Percentiles rank a stretch among this genome's conserved stretches.
Evolutionary conservation across 2,888 invertebrate genomes (phyloP).

Genomic region (Heliconius cydno): DNA sequence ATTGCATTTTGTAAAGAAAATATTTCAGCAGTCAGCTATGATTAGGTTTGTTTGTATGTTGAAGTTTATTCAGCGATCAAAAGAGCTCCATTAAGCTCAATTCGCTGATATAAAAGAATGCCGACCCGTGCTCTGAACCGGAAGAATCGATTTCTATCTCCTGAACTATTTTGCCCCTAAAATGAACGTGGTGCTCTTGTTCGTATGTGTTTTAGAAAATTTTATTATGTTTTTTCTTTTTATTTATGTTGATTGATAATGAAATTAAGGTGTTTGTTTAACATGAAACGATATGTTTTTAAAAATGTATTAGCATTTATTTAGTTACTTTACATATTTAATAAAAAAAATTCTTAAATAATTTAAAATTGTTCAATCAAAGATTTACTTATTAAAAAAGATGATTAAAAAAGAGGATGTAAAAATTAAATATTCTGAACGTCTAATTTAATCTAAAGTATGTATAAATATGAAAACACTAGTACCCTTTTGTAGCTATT

Average conservation of each 20-base stretch:
- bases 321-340: too few relatives aligned
- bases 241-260: background rate
- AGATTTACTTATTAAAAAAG: too few relatives aligned
- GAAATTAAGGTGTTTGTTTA: too few relatives aligned
- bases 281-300: too few relatives aligned
- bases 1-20: background rate
- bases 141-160: conserved; percentile 45
- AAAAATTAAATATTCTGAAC: background rate
- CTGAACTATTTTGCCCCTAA: conserved; percentile 41
- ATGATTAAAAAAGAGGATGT: too few relatives aligned
- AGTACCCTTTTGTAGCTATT: conserved; percentile 27
- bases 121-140: conserved; percentile 43
- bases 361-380: too few relatives aligned
- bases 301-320: too few relatives aligned
- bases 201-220: conserved; percentile 1
- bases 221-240: background rate
- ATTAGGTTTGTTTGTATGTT: conserved; percentile 36
- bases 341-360: too few relatives aligned
- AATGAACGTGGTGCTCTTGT: conserved; percentile 24
- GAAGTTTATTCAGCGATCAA: conserved; percentile 41
- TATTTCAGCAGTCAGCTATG: conserved; percentile 25
- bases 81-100: conserved; percentile 42
- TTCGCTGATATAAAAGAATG: conserved; percentile 43
- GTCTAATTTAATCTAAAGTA: background rate
- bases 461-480: background rate